phyloP scores from a whole-genome alignment of 2,797 vertebrate genomes.

The Hyperoplus immaculatus region DNA sequence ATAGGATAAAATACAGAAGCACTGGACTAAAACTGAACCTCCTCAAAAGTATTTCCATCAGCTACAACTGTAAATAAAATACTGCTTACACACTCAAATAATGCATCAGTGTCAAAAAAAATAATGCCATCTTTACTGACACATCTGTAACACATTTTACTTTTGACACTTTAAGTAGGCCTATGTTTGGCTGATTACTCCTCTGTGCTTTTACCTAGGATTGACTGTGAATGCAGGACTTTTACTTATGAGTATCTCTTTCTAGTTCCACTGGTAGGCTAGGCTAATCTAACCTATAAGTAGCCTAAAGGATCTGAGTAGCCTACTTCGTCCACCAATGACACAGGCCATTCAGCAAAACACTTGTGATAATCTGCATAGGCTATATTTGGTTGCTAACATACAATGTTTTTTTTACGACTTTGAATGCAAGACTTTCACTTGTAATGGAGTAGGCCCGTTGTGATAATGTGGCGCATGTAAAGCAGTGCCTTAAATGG shows the following conservation, averaged over 20 bases:
- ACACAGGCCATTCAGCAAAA: background rate
- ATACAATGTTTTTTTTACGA: too few relatives aligned
- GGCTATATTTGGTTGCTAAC: background rate
- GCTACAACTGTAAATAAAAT: background rate
- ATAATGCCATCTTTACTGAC: background rate
- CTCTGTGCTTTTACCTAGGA: background rate
- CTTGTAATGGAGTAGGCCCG: background rate
- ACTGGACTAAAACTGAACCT: background rate
- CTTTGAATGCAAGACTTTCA: background rate
- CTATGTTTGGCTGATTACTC: background rate
- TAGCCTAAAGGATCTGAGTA: background rate
- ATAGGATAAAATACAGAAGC: background rate
- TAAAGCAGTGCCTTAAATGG: too few relatives aligned
- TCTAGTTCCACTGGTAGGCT: background rate
- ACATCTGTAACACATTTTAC: background rate
- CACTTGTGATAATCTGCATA: background rate
- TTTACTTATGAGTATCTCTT: background rate
- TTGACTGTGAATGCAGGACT: background rate
- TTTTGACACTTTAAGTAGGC: background rate
- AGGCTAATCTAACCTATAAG: background rate
- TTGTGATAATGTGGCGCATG: background rate
- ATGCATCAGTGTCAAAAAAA: background rate
- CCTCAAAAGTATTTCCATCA: background rate
- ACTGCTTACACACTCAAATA: background rate
- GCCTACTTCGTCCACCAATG: background rate